Conservation (phyloP, 1,140 invertebrate genomes). For the Periplaneta americana region DNA sequence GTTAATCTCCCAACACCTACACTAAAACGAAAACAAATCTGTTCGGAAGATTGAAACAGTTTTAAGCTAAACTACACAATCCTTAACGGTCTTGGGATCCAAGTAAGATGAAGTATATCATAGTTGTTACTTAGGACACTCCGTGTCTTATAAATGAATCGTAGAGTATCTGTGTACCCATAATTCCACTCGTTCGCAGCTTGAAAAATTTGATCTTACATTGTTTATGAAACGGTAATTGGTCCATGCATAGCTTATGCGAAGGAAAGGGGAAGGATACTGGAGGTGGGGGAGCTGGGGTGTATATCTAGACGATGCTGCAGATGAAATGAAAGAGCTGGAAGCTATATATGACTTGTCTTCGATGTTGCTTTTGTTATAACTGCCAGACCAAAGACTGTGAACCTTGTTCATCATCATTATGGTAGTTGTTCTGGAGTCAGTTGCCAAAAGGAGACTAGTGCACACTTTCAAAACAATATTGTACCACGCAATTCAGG, state of each 20-base stretch:
- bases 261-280: not conserved
- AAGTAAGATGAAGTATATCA: no score
- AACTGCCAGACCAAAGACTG: no score
- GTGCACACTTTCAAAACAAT: no score
- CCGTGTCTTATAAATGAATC: not conserved
- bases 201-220: slow-evolving; percentile 13
- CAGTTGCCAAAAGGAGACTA: no score
- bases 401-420: no score
- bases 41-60: no score
- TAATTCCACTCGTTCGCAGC: not conserved
- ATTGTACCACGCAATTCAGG: no score
- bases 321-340: not conserved
- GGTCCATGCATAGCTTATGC: slow-evolving; percentile 9
- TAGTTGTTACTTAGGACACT: not conserved
- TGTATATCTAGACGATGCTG: not conserved
- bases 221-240: slow-evolving; percentile 12
- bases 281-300: not conserved
- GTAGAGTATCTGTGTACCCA: not conserved
- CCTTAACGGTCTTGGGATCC: no score
- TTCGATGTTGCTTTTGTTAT: not conserved
- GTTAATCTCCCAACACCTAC: no score
- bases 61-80: no score
- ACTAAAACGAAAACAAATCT: no score
- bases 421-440: no score
- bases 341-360: not conserved